Evolutionary conservation across 1,140 invertebrate genomes (phyloP).

Genomic region (Drosophila rhopaloa): DNA sequence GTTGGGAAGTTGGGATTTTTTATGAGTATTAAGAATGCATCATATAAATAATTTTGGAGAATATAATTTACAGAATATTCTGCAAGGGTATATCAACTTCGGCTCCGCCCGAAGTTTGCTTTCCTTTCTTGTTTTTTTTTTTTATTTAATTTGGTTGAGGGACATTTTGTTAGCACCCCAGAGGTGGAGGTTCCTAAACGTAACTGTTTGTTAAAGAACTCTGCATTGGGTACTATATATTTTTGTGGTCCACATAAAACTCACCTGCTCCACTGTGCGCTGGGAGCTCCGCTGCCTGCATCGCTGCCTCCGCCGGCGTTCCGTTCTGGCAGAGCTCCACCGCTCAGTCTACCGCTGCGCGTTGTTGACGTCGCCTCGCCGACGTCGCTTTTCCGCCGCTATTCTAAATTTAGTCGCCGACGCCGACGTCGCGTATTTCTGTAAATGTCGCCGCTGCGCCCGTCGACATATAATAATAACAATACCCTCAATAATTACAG

Average conservation of each 20-base stretch:
- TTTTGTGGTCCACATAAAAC: background rate
- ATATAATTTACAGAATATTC: too few species aligned
- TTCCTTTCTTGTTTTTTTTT: too few species aligned
- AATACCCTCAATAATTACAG: constrained; percentile 43
- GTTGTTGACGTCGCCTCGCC: constrained; percentile 50
- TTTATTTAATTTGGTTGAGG: too few species aligned
- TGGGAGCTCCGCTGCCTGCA: constrained; percentile 1
- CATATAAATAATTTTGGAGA: too few species aligned
- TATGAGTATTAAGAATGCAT: too few species aligned
- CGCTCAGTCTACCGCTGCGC: constrained; percentile 68
- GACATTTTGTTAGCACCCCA: too few species aligned
- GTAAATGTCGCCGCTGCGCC: constrained; percentile 58
- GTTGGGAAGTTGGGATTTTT: too few species aligned
- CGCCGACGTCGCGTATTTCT: constrained; percentile 57
- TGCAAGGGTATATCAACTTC: too few species aligned
- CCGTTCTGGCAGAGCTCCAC: constrained; percentile 29
- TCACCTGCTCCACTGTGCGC: constrained; percentile 16
- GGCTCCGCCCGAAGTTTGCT: too few species aligned
- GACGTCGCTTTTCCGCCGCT: constrained; percentile 22
- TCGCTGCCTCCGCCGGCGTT: constrained; percentile 11
- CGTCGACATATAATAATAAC: constrained; percentile 33
- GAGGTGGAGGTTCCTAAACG: too few species aligned
- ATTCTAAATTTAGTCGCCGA: constrained; percentile 72
- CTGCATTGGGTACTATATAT: too few species aligned
- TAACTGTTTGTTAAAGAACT: too few species aligned